Base-by-base conservation (phyloP, 2,888 invertebrate species). In the Philereme transversata region DNA sequence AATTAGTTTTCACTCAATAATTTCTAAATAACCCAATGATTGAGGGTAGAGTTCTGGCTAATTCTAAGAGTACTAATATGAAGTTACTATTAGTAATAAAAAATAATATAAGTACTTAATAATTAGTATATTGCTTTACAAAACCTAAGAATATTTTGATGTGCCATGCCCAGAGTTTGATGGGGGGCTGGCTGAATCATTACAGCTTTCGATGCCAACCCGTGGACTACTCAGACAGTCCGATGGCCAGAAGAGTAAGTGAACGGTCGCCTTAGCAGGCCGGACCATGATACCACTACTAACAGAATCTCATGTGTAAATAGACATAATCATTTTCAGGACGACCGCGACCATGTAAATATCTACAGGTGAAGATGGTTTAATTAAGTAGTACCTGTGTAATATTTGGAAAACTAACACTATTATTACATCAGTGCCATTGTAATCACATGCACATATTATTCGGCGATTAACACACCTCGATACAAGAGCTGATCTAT, bases 201-300 rank as follows among this genome's bases (percentile, higher is more conserved):
- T 98, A 98, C 95, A 97, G 95, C 90, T 95, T 96, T 84, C 95
- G 95, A 83, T 98, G 98, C 93, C 97, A 98, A 93, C 97, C 97
- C 65, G 97, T 98, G 88, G 97, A 98, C 94, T 96, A 97, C 93
- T 94, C 96, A 76, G 94, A 95, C 89, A 95, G 94, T 88, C 95
- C 96, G 68, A 94, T 95, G 82, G 96, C 97, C 71, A 93, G 94
- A 84, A 95, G 97, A 95, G 97, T 98, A 96, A 96, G 97, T 92
- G 84, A 77, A 60, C 63, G 72, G 73, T 71, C 67, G 67, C 67
- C 53, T 62, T 68, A 71, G 74, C 79, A 68, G 54, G 68, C 65
- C 62, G 65, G 72, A 74, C 64, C 68, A 73, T 22, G 22, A 22
- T 22, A 22, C 64, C 65, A 54, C 54, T 74, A 90, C 90, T 89